phyloP scores from a whole-genome alignment of 2,888 invertebrate genomes.

The Lasioglossum villosulum region DNA sequence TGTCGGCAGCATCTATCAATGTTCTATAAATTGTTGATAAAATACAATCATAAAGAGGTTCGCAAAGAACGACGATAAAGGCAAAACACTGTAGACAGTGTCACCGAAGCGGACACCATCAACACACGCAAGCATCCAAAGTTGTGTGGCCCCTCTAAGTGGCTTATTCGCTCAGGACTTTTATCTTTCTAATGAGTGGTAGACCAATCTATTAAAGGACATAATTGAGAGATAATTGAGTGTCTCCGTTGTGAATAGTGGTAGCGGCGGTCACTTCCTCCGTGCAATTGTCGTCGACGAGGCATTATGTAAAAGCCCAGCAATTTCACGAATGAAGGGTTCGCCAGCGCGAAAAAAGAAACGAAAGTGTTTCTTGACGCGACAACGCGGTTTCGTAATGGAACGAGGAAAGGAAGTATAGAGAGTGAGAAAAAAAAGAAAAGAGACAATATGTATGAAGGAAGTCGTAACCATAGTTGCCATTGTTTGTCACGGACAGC shows the following conservation, averaged over 20 bases:
- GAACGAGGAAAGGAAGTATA: conserved; percentile 22
- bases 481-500: conserved; percentile 48
- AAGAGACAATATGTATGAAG: background rate
- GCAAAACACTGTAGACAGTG: background rate
- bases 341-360: conserved; percentile 21
- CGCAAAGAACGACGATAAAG: background rate
- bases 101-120: background rate
- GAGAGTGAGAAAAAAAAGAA: background rate
- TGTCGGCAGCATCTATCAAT: background rate
- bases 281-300: background rate
- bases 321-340: conserved; percentile 36
- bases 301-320: conserved; percentile 31
- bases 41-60: background rate
- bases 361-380: conserved; percentile 39
- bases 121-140: background rate
- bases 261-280: background rate
- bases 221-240: background rate
- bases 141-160: background rate
- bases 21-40: background rate
- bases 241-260: background rate
- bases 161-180: background rate
- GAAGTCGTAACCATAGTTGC: conserved; percentile 28
- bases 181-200: background rate
- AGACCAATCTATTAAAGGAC: background rate
- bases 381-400: conserved; percentile 48